Conservation (phyloP, 2,113 vertebrate genomes). For the Sorex fumeus region DNA sequence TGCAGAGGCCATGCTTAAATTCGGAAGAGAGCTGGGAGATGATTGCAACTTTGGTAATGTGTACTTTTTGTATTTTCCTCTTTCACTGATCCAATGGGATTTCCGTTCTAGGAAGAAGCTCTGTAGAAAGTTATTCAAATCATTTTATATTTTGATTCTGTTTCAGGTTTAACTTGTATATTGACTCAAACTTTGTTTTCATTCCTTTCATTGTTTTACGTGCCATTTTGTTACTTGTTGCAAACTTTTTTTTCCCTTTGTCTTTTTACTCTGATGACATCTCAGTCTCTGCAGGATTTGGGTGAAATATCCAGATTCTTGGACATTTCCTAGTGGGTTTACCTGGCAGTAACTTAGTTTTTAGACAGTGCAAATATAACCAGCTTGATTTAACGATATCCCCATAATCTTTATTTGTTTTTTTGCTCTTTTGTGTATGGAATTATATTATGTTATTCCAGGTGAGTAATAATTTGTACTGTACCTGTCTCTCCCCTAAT, state of each 20-base stretch:
- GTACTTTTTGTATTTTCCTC: background rate
- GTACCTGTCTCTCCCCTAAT: background rate
- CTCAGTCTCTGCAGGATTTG: background rate
- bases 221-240: background rate
- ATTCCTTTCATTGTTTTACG: background rate
- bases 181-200: background rate
- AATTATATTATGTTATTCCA: background rate
- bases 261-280: background rate
- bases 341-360: background rate
- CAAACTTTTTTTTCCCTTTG: background rate
- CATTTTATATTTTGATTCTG: background rate
- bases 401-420: background rate
- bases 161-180: background rate
- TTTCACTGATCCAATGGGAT: accelerated
- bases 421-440: background rate
- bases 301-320: background rate
- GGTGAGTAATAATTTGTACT: background rate
- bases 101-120: background rate
- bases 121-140: background rate
- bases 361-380: background rate
- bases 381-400: background rate
- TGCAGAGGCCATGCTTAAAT: constrained; percentile 97
- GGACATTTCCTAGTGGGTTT: background rate
- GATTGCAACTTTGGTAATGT: constrained; percentile 96
- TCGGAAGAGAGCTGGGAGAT: constrained; percentile 96